Conservation (phyloP, 2,113 vertebrate species). For the Melanerpes formicivorus region DNA sequence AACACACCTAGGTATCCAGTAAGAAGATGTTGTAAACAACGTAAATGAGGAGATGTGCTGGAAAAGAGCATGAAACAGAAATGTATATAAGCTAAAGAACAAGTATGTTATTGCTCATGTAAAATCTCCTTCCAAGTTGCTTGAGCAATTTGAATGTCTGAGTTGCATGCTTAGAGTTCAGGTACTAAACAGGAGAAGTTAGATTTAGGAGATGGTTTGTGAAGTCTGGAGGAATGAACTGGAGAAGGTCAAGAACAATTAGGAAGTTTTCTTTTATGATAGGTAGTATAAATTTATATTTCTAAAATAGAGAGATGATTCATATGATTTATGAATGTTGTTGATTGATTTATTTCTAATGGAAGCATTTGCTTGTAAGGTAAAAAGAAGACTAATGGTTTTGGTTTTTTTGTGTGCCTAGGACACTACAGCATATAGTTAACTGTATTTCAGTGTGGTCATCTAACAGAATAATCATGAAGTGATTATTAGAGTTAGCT, state of each 20-base stretch:
- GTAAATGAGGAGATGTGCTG: not conserved
- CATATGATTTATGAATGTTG: not conserved
- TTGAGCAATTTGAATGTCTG: not conserved
- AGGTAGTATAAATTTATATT: not conserved
- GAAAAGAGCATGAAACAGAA: not conserved
- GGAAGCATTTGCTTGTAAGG: not conserved
- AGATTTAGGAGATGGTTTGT: not conserved
- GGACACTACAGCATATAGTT: not conserved
- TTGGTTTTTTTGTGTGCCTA: not conserved
- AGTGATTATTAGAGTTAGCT: not conserved
- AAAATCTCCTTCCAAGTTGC: not conserved
- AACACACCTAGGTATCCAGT: not conserved
- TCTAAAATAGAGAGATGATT: not conserved
- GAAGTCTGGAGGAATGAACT: not conserved
- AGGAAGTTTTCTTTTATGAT: not conserved
- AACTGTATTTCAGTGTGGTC: not conserved
- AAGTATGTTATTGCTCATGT: not conserved
- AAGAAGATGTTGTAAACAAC: not conserved
- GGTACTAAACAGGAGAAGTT: not conserved
- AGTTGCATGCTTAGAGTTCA: not conserved
- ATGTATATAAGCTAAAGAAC: not conserved
- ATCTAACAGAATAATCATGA: not conserved
- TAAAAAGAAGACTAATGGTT: not conserved
- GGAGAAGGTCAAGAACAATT: not conserved
- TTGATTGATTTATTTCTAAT: not conserved